phyloP scores from a whole-genome alignment of 2,797 vertebrate genomes.

The Aulostomus chinensis region DNA sequence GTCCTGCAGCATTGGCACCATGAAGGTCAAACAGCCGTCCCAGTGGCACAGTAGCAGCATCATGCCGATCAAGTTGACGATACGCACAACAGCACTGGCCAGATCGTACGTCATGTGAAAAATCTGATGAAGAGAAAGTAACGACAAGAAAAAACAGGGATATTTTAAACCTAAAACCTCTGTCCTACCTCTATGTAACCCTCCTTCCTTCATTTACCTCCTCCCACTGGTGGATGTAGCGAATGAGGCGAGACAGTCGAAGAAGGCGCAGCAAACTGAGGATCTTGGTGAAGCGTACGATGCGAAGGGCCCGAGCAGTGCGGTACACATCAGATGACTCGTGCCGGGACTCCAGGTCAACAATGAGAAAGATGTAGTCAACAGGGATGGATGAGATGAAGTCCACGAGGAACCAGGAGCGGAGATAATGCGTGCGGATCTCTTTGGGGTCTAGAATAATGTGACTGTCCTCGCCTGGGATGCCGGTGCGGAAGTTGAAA shows the following conservation, averaged over 20 bases:
- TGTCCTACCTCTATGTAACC: background rate
- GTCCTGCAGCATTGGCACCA: slow-evolving; percentile 96
- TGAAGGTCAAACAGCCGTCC: slow-evolving; percentile 94
- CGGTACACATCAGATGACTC: slow-evolving; percentile 96
- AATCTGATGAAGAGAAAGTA: slow-evolving; percentile 75
- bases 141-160: background rate
- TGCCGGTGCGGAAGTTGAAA: slow-evolving; percentile 96
- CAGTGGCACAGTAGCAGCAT: slow-evolving; percentile 96
- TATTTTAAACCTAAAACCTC: background rate
- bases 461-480: slow-evolving; percentile 91
- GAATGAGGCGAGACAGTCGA: slow-evolving; percentile 92
- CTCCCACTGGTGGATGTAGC: slow-evolving; percentile 97
- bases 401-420: slow-evolving; percentile 94
- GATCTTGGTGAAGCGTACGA: slow-evolving; percentile 96
- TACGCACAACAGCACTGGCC: slow-evolving; percentile 92
- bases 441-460: slow-evolving; percentile 90
- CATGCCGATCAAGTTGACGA: slow-evolving; percentile 94
- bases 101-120: slow-evolving; percentile 97
- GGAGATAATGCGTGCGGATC: slow-evolving; percentile 91
- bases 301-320: slow-evolving; percentile 92
- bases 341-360: slow-evolving; percentile 86
- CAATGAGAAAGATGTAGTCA: slow-evolving; percentile 96
- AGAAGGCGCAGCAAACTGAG: slow-evolving; percentile 92
- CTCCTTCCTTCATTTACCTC: slow-evolving; percentile 81
- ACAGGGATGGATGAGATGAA: slow-evolving; percentile 97